These are phyloP conservation scores for Panthera leo DNA, from an alignment of 2,113 vertebrate species.

Conservation along the genomic window DNA sequence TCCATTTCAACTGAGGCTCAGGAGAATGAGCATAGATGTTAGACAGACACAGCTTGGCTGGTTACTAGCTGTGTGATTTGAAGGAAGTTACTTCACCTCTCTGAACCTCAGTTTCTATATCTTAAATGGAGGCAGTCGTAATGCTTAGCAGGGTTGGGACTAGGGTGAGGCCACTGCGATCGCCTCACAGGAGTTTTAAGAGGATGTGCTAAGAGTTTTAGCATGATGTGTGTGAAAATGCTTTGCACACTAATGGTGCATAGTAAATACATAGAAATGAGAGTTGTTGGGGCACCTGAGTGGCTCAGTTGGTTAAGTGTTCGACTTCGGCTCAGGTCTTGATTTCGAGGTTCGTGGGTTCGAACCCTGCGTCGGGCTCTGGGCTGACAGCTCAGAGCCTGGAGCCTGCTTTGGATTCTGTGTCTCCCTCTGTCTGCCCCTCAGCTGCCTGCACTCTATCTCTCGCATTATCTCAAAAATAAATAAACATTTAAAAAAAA, in stretches of 20 bases:
- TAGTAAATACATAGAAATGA: slow-evolving; percentile 2
- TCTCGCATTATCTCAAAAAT: too few species aligned
- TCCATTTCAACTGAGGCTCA: background rate
- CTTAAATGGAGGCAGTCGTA: background rate
- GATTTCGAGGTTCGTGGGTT: too few species aligned
- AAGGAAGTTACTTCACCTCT: background rate
- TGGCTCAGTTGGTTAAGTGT: too few species aligned
- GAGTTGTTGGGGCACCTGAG: background rate
- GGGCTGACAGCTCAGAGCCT: too few species aligned
- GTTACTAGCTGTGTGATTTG: background rate
- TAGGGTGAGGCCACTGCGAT: background rate
- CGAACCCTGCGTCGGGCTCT: too few species aligned
- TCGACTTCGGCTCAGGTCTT: too few species aligned
- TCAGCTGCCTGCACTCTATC: too few species aligned
- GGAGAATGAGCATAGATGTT: background rate
- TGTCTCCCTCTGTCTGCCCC: too few species aligned
- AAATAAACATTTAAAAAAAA: too few species aligned
- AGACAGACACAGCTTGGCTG: background rate
- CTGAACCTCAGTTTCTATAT: slow-evolving; percentile 25
- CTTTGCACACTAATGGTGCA: background rate
- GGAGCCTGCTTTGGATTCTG: too few species aligned
- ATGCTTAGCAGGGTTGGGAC: too few species aligned
- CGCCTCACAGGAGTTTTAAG: background rate
- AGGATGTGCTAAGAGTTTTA: background rate
- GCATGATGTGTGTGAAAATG: background rate